These are phyloP conservation scores for Orthonyx spaldingii DNA, from an alignment of 2,113 vertebrate genomes.

Conservation along the genomic window DNA sequence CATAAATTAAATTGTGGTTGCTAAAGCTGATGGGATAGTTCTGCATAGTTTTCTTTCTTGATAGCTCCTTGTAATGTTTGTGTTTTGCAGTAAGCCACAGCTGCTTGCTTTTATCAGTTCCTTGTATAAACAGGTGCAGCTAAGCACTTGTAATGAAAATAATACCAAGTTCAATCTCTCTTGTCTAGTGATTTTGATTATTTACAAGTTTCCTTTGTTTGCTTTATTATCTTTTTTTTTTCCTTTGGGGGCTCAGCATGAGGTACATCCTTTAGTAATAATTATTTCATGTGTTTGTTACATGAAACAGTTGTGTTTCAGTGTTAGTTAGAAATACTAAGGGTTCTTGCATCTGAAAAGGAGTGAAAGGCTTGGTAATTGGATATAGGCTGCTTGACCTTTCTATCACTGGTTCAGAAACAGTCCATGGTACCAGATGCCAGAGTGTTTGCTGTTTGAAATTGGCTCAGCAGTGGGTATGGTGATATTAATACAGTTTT, in stretches of 20 bases:
- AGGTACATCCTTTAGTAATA: not conserved
- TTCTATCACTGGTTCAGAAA: not conserved
- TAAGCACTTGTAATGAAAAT: not conserved
- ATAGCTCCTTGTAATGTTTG: not conserved
- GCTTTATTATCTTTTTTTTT: not conserved
- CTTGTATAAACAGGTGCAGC: not conserved
- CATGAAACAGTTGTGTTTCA: not conserved
- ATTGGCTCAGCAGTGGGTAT: not conserved
- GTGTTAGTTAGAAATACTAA: not conserved
- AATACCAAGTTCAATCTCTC: not conserved
- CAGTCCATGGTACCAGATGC: not conserved
- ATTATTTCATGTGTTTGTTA: not conserved
- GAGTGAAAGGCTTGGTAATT: conserved; percentile 20
- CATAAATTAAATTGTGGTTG: not conserved
- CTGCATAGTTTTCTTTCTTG: not conserved
- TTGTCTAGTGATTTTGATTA: not conserved
- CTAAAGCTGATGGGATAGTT: not conserved
- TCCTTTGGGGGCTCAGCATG: not conserved
- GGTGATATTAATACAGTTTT: not conserved
- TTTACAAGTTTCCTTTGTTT: not conserved
- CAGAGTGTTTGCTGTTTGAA: not conserved
- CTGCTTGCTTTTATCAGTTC: not conserved
- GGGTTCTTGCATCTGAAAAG: not conserved
- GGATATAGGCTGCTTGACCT: conserved; percentile 18
- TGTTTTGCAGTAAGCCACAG: not conserved